These are phyloP conservation scores for Holcopasites calliopsidis DNA, from an alignment of 1,140 invertebrate species.

Conservation along the genomic window DNA sequence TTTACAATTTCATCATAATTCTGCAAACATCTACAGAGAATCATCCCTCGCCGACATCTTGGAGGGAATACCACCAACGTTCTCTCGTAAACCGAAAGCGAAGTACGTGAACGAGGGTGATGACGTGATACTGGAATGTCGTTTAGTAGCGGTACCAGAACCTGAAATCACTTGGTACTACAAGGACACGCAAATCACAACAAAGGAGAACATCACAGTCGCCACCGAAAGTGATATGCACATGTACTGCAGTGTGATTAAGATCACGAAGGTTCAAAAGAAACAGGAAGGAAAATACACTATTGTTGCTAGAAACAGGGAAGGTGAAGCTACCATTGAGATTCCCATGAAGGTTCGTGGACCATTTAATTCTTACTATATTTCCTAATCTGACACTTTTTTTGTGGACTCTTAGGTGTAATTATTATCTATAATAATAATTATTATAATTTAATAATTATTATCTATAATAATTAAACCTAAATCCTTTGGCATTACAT, in stretches of 20 bases:
- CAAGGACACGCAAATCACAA: constrained; percentile 86
- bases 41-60: constrained; percentile 94
- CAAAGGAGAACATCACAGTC: constrained; percentile 84
- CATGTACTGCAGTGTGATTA: constrained; percentile 91
- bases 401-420: no score
- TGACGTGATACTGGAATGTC: constrained; percentile 90
- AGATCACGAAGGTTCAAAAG: constrained; percentile 88
- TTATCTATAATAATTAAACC: no score
- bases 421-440: no score
- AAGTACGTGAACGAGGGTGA: constrained; percentile 90
- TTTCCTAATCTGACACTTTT: no score
- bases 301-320: constrained; percentile 91
- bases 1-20: background rate
- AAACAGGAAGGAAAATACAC: constrained; percentile 93
- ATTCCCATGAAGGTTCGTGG: constrained; percentile 89
- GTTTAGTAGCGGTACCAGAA: constrained; percentile 93
- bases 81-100: constrained; percentile 91
- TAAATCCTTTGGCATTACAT: no score
- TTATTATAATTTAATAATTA: no score
- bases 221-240: constrained; percentile 92
- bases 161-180: constrained; percentile 92
- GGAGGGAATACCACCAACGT: constrained; percentile 96
- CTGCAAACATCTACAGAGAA: constrained; percentile 81
- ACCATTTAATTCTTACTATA: no score
- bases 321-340: constrained; percentile 91